These are phyloP conservation scores for Eonycteris spelaea DNA, from an alignment of 2,113 vertebrate species.

Conservation along the genomic window DNA sequence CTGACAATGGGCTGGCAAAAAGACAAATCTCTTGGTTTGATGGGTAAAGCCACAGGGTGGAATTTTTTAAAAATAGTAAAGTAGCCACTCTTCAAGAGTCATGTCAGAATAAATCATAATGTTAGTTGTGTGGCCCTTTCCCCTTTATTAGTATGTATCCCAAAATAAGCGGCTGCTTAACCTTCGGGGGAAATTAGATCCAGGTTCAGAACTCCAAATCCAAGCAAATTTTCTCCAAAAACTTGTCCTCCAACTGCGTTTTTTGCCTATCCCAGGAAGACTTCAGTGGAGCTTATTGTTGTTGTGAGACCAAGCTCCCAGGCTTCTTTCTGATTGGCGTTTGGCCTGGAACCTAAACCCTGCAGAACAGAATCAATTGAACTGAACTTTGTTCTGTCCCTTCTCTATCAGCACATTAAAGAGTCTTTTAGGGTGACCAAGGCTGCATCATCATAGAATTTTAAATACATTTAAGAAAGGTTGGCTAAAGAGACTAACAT, in stretches of 20 bases:
- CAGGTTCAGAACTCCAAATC: background rate
- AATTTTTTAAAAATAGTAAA: background rate
- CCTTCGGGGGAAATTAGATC: background rate
- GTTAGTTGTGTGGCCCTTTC: background rate
- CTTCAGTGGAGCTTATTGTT: conserved; percentile 45
- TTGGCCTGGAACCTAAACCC: conserved; percentile 62
- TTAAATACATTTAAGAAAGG: background rate
- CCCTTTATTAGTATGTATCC: background rate
- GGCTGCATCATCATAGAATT: background rate
- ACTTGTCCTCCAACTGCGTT: background rate
- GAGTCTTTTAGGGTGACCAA: background rate
- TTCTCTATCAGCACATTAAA: background rate
- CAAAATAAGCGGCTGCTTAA: background rate
- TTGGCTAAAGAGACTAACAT: background rate
- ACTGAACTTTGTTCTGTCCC: conserved; percentile 19
- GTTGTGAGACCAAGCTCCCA: conserved; percentile 54
- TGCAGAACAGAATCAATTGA: conserved; percentile 26
- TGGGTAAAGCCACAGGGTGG: conserved; percentile 12
- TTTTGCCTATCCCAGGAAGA: background rate
- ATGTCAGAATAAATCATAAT: background rate
- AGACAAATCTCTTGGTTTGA: conserved; percentile 68
- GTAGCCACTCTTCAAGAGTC: background rate
- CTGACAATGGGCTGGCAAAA: conserved; percentile 41
- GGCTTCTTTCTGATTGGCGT: conserved; percentile 53
- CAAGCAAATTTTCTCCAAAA: background rate